Base-by-base conservation (phyloP, 2,888 invertebrate genomes). In the Adineta ricciae region DNA sequence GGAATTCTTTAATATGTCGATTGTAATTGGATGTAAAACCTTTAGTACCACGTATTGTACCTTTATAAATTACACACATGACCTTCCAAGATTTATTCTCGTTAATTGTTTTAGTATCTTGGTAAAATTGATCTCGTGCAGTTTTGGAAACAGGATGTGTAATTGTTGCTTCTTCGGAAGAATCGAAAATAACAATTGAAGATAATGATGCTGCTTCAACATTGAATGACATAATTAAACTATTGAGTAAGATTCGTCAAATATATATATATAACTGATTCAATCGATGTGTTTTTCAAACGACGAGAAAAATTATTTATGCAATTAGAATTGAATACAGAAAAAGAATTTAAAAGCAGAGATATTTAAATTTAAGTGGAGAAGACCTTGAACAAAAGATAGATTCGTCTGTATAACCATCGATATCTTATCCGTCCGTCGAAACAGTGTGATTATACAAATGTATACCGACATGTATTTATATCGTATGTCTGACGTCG, bases 1-100 rank as follows among this genome's bases (percentile, higher is more conserved):
- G 73, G 38, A 36, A 73, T 11, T 73, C 73, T 73, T 73, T 73
- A 38, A 41, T 41, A 73, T 41, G 73, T 7, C 38, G 73, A 73
- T 73, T 73, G 27, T 73, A 73, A 73, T 73, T 73, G 7, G 38
- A 73, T 24, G 73, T 73, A 8, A 73, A 36, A 73, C 41, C 73
- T 73, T 41, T 38, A 21, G 73, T 73, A 8, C 73, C 73, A 73
- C 73, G 73, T 73, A 73, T 73, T 73, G 38, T 41, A 73, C 38
- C 16, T 73, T 73, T 73, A 41, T 38, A 73, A 73, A 73, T 73
- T 38, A 38, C 38, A 24, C 73, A 73, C 27, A 38, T 73, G 21
- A 38, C 73, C n/a, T 21, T 24, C 73, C 73, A 73, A 11, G 73
- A 41, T 73, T 73, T 73, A 19, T 38, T 73, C 38, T 73, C 36